Conservation (phyloP, 2,888 invertebrate species). For the Epistrophella euchroma region DNA sequence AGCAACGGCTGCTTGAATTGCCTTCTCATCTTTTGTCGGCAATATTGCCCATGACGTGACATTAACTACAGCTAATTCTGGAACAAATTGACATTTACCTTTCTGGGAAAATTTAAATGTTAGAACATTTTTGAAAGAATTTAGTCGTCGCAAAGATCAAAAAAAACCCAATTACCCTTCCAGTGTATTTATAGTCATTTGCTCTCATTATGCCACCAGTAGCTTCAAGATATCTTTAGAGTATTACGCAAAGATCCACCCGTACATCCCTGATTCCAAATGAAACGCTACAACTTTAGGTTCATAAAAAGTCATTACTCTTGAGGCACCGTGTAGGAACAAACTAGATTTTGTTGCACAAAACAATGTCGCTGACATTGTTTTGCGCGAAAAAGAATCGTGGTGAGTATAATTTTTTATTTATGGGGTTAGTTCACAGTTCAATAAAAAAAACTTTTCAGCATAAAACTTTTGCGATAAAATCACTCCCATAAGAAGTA, state of each 20-base stretch:
- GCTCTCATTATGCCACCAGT: constrained; percentile 89
- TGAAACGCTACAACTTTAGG: constrained; percentile 88
- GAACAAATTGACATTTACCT: constrained; percentile 86
- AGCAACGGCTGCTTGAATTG: constrained; percentile 89
- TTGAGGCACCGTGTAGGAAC: too few relatives aligned
- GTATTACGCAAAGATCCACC: constrained; percentile 92
- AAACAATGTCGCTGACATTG: too few relatives aligned
- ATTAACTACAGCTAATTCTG: constrained; percentile 85
- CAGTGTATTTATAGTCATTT: constrained; percentile 90
- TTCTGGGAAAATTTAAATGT: constrained; percentile 84
- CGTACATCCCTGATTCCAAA: constrained; percentile 92
- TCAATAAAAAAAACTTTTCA: too few relatives aligned
- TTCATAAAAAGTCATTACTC: too few relatives aligned
- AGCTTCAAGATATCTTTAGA: constrained; percentile 89
- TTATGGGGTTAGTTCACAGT: too few relatives aligned
- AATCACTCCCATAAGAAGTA: too few relatives aligned
- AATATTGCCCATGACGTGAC: constrained; percentile 90
- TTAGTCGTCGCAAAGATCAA: too few relatives aligned
- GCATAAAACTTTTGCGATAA: too few relatives aligned
- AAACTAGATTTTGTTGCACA: too few relatives aligned
- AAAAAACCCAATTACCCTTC: constrained; percentile 85
- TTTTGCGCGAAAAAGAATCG: too few relatives aligned
- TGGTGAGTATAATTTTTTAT: too few relatives aligned
- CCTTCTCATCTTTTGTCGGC: constrained; percentile 88
- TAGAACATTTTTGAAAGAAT: background rate